Evolutionary conservation across 1,140 invertebrate genomes (phyloP).

Genomic region (Drosophila obscura): DNA sequence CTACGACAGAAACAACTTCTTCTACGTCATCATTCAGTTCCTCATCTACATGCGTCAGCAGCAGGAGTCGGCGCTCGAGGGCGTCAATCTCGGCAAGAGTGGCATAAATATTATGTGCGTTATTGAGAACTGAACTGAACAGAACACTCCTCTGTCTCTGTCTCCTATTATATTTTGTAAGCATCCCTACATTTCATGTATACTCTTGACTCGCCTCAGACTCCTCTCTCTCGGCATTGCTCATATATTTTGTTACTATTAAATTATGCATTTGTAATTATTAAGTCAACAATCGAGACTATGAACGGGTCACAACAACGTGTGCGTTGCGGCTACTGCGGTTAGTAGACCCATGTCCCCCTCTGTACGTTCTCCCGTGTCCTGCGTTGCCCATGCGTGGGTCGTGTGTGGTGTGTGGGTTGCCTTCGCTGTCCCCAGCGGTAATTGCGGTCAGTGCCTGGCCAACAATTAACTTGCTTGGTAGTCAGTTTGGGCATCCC

Average conservation of each 20-base stretch:
- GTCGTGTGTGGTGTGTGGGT: neutral
- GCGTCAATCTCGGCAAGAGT: constrained; percentile 90
- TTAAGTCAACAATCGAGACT: constrained; percentile 59
- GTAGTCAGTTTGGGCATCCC: constrained; percentile 28
- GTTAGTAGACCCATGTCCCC: constrained; percentile 5
- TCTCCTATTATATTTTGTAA: constrained; percentile 20
- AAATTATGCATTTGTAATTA: constrained; percentile 77
- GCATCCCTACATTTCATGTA: constrained; percentile 7
- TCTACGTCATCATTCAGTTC: constrained; percentile 91
- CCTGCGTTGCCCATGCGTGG: too few relatives aligned
- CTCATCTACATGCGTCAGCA: constrained; percentile 90
- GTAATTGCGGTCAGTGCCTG: constrained; percentile 65
- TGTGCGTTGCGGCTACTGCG: constrained; percentile 59
- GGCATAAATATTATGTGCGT: constrained; percentile 92
- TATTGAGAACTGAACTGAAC: constrained; percentile 85
- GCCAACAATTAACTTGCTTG: constrained; percentile 73
- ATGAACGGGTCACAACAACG: constrained; percentile 25
- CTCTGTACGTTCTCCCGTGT: neutral
- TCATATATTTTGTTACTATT: constrained; percentile 50
- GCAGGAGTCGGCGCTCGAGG: constrained; percentile 90
- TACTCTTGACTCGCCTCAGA: constrained; percentile 3
- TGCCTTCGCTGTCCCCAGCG: constrained; percentile 40
- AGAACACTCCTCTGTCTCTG: neutral
- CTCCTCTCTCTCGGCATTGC: constrained; percentile 9
- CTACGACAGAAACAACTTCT: constrained; percentile 92